Base-by-base conservation (phyloP, 2,888 invertebrate species). In the Protonemura montana region DNA sequence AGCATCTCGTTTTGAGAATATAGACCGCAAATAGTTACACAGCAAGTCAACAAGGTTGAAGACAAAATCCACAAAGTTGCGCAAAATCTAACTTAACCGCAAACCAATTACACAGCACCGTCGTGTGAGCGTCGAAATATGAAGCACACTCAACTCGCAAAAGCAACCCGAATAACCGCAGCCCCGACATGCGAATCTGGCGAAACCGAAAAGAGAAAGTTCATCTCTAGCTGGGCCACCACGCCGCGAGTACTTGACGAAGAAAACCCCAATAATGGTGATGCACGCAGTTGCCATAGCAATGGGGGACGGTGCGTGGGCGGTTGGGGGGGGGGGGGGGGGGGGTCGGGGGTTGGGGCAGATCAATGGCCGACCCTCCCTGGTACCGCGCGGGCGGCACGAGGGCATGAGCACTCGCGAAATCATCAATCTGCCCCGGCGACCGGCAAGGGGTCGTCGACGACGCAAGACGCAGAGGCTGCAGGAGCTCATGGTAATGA, bases 261-360 rank as follows among this genome's bases (percentile, higher is more conserved):
- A 30, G 30, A 81, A 81, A 81, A 28, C 30, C 81, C 28, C 81
- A 30, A 81, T 81, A 81, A 28, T 81, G 30, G 29, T 30, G 81
- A 81, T 81, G 81, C 81, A 81, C 81, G 81, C 81, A 81, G 81
- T 81, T 81, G 81, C 81, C 81, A 81, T 81, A 29, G 81, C n/a
- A 2, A 81, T 59, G 21, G 59, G 59, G 59, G 35, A 35, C 35
- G 35, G 59, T 59, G 59, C 59, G 59, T 59, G 59, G 59, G 59
- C 81, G n/a, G 26, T 10, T 27, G 78, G 81, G 30, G 25, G 81
- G 2, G 3, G 21, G 5, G 81, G n/a, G n/a, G n/a, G n/a, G n/a
- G n/a, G n/a, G n/a, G n/a, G n/a, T 13, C 59, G 81, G 26, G 81
- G 81, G 28, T 28, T 27, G 81, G 81, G 81, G 81, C 28, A 29